These are phyloP conservation scores for Pristionchus japonicus DNA, from an alignment of 2,888 invertebrate genomes.

Conservation along the genomic window DNA sequence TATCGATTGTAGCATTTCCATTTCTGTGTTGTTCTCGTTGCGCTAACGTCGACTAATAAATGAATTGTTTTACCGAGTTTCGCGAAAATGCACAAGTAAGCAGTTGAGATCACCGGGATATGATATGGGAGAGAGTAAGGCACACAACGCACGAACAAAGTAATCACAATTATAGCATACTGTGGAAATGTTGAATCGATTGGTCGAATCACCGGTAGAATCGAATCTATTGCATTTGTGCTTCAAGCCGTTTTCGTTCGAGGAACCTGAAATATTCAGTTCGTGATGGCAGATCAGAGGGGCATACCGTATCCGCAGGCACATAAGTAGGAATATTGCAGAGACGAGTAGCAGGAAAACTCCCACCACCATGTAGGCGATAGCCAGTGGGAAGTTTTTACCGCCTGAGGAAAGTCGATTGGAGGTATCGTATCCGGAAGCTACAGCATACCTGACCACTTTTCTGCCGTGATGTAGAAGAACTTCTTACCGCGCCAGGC, in stretches of 20 bases:
- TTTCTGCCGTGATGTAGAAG: slow-evolving; percentile 23
- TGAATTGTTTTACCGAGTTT: slow-evolving; percentile 27
- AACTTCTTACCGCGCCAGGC: slow-evolving; percentile 27
- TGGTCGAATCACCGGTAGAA: not conserved
- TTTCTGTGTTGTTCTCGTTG: not conserved
- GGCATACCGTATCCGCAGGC: not conserved
- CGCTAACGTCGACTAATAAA: not conserved
- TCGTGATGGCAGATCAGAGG: not conserved
- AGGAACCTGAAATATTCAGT: not conserved
- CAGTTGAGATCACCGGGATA: not conserved
- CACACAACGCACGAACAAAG: not conserved
- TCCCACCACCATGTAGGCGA: slow-evolving; percentile 39
- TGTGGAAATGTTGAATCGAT: not conserved
- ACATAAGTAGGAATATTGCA: slow-evolving; percentile 27
- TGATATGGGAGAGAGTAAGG: not conserved
- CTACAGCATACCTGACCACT: slow-evolving; percentile 27
- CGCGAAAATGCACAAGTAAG: slow-evolving; percentile 7
- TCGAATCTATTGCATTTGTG: not conserved
- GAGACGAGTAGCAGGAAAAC: slow-evolving; percentile 40
- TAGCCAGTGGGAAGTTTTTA: slow-evolving; percentile 3
- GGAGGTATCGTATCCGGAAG: not conserved
- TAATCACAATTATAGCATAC: not conserved
- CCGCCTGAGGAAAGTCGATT: slow-evolving; percentile 15
- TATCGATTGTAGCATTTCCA: slow-evolving; percentile 10
- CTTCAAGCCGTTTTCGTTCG: slow-evolving; percentile 16